These are phyloP conservation scores for Andrena hattorfiana DNA, from an alignment of 2,888 invertebrate species.

Conservation along the genomic window DNA sequence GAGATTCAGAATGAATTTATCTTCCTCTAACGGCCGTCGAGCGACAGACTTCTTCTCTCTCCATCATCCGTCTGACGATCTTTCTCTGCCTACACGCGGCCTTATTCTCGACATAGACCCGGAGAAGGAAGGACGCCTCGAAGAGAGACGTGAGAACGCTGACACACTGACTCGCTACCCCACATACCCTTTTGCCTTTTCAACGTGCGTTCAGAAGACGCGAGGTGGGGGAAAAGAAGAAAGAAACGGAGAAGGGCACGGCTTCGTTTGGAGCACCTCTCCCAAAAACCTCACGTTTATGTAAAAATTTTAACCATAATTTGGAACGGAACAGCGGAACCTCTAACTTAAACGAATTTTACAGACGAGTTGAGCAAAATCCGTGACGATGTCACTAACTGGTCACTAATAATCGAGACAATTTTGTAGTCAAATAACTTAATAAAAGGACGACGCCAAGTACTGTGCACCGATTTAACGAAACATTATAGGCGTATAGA, in stretches of 20 bases:
- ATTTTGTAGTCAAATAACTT: too few species aligned
- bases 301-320: background rate
- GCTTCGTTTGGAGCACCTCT: background rate
- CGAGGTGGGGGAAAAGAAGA: constrained; percentile 40
- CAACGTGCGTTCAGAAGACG: constrained; percentile 60
- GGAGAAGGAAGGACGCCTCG: constrained; percentile 77
- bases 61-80: constrained; percentile 48
- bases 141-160: constrained; percentile 82
- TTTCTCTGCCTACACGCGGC: constrained; percentile 79
- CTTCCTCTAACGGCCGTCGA: constrained; percentile 32
- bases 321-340: background rate
- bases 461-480: background rate
- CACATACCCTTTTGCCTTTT: constrained; percentile 85
- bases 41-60: constrained; percentile 61
- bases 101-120: constrained; percentile 81
- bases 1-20: constrained; percentile 66
- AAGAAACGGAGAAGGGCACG: constrained; percentile 29
- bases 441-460: too few species aligned
- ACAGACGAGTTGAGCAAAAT: too few species aligned
- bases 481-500: too few species aligned
- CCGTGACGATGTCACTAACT: too few species aligned
- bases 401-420: too few species aligned
- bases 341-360: background rate
- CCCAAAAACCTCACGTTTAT: constrained; percentile 4
- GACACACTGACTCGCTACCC: constrained; percentile 85